These are phyloP conservation scores for Artibeus jamaicensis DNA, from an alignment of 2,797 vertebrate genomes.

Conservation along the genomic window DNA sequence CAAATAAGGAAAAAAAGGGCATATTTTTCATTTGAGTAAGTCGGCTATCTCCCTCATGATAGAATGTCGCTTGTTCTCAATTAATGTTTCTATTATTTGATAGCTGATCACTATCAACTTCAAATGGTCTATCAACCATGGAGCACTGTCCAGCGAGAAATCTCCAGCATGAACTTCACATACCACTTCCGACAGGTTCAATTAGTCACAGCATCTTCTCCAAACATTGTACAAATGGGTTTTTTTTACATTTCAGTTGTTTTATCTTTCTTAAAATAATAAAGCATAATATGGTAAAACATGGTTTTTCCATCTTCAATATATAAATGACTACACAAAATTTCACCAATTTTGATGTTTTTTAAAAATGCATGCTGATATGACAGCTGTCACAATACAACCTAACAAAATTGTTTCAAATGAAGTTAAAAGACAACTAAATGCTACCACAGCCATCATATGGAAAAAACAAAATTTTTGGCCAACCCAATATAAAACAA, in stretches of 20 bases:
- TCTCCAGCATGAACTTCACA: neutral
- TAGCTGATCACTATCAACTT: no score
- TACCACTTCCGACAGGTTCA: neutral
- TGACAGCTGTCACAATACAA: no score
- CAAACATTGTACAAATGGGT: neutral
- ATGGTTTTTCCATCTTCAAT: no score
- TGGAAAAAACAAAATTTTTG: neutral
- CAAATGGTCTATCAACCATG: no score
- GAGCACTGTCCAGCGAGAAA: neutral
- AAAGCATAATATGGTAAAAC: no score
- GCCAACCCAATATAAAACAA: neutral
- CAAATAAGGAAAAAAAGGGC: neutral
- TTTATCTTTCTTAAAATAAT: no score
- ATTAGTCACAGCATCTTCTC: neutral
- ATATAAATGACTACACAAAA: no score
- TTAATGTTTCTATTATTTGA: no score
- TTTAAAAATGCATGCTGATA: no score
- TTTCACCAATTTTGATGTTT: no score
- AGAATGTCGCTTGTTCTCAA: neutral
- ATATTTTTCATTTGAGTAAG: neutral
- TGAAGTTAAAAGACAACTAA: no score
- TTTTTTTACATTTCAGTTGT: neutral
- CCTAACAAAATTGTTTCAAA: no score
- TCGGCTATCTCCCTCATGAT: neutral
- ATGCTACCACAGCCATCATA: neutral